Base-by-base conservation (phyloP, 1,140 invertebrate species). In the Liolophura sinensis region DNA sequence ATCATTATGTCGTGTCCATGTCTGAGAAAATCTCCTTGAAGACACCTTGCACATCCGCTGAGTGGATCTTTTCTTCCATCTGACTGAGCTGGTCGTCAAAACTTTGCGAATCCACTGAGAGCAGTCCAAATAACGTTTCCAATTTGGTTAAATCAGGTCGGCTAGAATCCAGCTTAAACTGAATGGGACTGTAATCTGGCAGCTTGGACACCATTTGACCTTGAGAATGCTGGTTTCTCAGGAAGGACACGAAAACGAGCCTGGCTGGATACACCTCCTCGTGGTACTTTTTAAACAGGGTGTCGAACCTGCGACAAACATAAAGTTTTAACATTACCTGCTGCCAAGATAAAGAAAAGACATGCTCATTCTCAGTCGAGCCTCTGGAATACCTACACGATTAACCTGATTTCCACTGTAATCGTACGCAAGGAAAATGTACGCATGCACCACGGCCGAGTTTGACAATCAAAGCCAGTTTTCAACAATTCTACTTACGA, bases 181-280 rank as follows among this genome's bases (percentile, higher is more conserved):
- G 76, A n/a, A 79, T 52, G 6, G 78, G 76, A 48, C 76, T 65
- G 25, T 73, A 73, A 0, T 46, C 25, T 27, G 75, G 62, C 15
- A 80, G 62, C 46, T 67, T 66, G 9, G 20, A 61, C 1, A 79
- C 74, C 82, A 84, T 84, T 57, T 80, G 72, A 20, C 81, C 81
- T 27, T 73, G 22, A 46, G 57, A 48, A 57, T 79, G 75, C 68
- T 84, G 82, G 47, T 60, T 52, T 18, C 65, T 25, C 4, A 83
- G 70, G 67, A 84, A 84, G 3, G 82, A 84, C 5, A 84, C 78
- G 64, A 84, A 83, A 0, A 84, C 79, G 15, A 84, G 67, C 50
- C 75, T 75, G 11, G 80, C 79, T 50, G 81, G 81, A 65, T 73
- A 82, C 12, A 84, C 78, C 48, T 82, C 81, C 6, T 79, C 73